A percentile compares a stretch with the other conserved stretches of the same genome.
Evolutionary conservation across 2,888 invertebrate genomes (phyloP).

Genomic region (Hydrotaea diabolus): DNA sequence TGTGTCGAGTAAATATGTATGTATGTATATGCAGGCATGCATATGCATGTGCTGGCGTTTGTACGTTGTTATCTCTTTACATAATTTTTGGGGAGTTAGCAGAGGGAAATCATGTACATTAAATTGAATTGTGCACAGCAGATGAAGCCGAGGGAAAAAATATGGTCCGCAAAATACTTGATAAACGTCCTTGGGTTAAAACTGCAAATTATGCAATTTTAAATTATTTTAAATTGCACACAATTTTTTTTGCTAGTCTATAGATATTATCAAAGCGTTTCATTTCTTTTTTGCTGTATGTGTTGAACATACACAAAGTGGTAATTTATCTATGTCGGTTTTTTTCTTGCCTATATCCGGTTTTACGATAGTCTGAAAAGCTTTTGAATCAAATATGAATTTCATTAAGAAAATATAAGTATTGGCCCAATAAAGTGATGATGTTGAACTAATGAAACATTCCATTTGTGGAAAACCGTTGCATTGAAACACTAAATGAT

Average conservation of each 20-base stretch:
- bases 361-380: too few species aligned
- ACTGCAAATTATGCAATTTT: slow-evolving; percentile 57
- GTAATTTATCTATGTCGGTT: neutral
- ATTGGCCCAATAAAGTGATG: too few species aligned
- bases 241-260: neutral
- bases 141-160: slow-evolving; percentile 5
- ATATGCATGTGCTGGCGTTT: slow-evolving; percentile 19
- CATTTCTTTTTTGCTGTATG: too few species aligned
- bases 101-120: slow-evolving; percentile 58
- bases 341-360: neutral
- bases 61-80: slow-evolving; percentile 32
- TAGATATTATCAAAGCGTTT: slow-evolving; percentile 8
- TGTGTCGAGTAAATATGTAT: slow-evolving; percentile 56
- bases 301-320: too few species aligned
- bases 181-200: slow-evolving; percentile 63
- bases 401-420: too few species aligned
- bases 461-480: too few species aligned
- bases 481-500: too few species aligned
- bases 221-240: slow-evolving; percentile 50
- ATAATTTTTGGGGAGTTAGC: slow-evolving; percentile 30
- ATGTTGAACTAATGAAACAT: too few species aligned
- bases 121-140: slow-evolving; percentile 60
- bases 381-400: too few species aligned
- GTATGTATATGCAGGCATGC: neutral
- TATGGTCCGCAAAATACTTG: slow-evolving; percentile 24